These are phyloP conservation scores for Corvus moneduloides DNA, from an alignment of 2,113 vertebrate genomes.

Conservation along the genomic window DNA sequence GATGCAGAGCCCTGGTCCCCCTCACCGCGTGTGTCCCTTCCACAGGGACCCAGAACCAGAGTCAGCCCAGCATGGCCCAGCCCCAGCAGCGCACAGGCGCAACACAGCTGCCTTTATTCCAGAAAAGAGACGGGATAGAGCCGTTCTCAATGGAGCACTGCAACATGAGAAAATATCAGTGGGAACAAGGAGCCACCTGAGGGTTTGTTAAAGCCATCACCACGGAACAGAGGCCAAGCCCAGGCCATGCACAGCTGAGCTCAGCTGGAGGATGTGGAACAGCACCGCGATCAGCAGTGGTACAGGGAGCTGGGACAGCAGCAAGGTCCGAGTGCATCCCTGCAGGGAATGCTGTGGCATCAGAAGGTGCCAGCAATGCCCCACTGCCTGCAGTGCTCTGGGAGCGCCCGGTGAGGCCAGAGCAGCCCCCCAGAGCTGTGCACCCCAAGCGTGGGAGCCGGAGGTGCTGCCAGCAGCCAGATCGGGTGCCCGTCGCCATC, in stretches of 20 bases:
- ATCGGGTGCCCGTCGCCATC: rapidly evolving
- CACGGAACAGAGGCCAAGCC: rapidly evolving
- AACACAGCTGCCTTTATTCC: not conserved
- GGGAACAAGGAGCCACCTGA: not conserved
- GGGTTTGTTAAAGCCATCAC: rapidly evolving
- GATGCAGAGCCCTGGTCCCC: rapidly evolving
- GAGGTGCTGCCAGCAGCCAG: not conserved
- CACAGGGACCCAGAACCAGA: rapidly evolving
- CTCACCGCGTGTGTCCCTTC: rapidly evolving
- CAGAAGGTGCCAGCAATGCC: not conserved
- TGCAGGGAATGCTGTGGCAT: rapidly evolving
- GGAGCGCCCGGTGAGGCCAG: not conserved
- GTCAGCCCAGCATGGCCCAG: rapidly evolving
- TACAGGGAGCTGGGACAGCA: not conserved
- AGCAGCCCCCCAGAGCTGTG: not conserved
- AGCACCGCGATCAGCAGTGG: not conserved
- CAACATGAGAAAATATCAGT: rapidly evolving
- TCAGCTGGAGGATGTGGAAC: not conserved
- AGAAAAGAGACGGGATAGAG: rapidly evolving
- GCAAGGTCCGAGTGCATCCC: rapidly evolving
- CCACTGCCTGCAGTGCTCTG: rapidly evolving
- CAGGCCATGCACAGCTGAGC: not conserved
- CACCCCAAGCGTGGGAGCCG: rapidly evolving
- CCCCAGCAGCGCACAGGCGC: rapidly evolving
- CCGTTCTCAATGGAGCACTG: rapidly evolving